Percentiles rank a stretch among this genome's conserved stretches.
Evolutionary conservation across 2,797 vertebrate genomes (phyloP).

Genomic region (Myripristis murdjan): DNA sequence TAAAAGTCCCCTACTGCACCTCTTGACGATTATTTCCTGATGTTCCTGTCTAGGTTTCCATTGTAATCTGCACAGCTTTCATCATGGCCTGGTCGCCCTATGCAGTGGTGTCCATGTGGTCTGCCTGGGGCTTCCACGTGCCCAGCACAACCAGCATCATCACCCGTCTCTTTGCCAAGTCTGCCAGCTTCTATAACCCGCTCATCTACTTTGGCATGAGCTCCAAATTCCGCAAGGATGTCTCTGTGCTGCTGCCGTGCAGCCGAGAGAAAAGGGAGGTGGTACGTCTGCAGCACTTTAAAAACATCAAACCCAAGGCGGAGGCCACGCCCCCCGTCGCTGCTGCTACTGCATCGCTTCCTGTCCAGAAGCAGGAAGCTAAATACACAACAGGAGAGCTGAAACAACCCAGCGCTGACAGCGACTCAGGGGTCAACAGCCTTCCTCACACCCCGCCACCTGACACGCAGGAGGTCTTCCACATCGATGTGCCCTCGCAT

Average conservation of each 20-base stretch:
- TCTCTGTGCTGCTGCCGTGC: conserved; percentile 85
- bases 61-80: conserved; percentile 90
- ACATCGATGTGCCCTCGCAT: conserved; percentile 75
- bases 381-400: conserved; percentile 45
- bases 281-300: conserved; percentile 86
- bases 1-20: conserved; percentile 32
- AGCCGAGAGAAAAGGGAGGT: conserved; percentile 79
- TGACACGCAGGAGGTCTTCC: conserved; percentile 71
- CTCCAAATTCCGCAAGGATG: conserved; percentile 90
- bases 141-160: conserved; percentile 91
- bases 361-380: conserved; percentile 42
- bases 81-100: conserved; percentile 95
- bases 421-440: conserved; percentile 81
- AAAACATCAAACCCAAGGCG: conserved; percentile 84
- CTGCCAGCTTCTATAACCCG: conserved; percentile 92
- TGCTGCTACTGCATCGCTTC: conserved; percentile 14
- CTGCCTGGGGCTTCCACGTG: conserved; percentile 88
- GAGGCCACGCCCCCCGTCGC: conserved; percentile 41
- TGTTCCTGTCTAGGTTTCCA: conserved; percentile 85
- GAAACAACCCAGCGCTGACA: conserved; percentile 59
- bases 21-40: conserved; percentile 56
- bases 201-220: conserved; percentile 94
- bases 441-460: conserved; percentile 79
- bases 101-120: conserved; percentile 94
- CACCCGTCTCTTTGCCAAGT: conserved; percentile 91